Percentiles rank a stretch among this genome's conserved stretches.
Evolutionary conservation across 2,113 vertebrate genomes (phyloP).

Genomic region (Dasypus novemcinctus): DNA sequence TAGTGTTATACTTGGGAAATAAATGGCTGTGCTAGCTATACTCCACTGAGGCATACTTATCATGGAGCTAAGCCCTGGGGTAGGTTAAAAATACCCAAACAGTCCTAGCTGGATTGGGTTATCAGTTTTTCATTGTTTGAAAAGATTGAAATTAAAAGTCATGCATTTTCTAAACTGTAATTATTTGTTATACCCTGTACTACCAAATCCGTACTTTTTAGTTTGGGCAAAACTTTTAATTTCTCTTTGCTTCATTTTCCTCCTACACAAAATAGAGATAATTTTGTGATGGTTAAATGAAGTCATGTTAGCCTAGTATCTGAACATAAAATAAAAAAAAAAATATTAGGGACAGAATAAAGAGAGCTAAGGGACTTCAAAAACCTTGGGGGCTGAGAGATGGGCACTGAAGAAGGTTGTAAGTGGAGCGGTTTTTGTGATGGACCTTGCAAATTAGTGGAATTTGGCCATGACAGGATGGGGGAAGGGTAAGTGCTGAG

Average conservation of each 20-base stretch:
- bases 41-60: not conserved
- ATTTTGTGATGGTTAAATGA: not conserved
- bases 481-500: not conserved
- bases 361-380: not conserved
- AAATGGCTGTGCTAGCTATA: not conserved
- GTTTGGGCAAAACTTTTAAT: not conserved
- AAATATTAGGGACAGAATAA: not conserved
- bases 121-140: not conserved
- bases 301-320: not conserved
- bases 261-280: not conserved
- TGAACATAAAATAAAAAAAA: not conserved
- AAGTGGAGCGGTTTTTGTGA: not conserved
- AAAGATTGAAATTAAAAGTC: not conserved
- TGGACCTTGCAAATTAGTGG: not conserved
- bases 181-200: not conserved
- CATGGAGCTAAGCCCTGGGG: not conserved
- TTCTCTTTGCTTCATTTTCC: conserved; percentile 4
- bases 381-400: not conserved
- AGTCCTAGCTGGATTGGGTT: not conserved
- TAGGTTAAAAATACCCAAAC: not conserved
- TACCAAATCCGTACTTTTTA: not conserved
- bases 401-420: not conserved
- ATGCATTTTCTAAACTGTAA: not conserved
- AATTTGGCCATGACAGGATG: not conserved
- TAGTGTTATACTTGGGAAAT: not conserved